These are phyloP conservation scores for Philonicus albiceps DNA, from an alignment of 2,888 invertebrate genomes.

Conservation along the genomic window DNA sequence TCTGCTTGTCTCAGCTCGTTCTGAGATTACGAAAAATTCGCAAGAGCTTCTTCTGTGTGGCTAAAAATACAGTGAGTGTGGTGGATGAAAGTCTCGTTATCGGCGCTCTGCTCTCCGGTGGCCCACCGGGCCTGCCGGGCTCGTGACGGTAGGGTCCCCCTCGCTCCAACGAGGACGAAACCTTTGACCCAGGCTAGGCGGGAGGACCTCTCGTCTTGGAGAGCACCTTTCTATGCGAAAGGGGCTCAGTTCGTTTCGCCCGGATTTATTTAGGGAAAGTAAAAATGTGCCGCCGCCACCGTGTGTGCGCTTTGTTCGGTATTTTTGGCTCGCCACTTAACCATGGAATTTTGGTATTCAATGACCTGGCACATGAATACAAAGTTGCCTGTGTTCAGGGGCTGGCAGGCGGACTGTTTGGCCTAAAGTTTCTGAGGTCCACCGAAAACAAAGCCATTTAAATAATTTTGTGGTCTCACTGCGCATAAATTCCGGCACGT, in stretches of 20 bases:
- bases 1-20: neutral
- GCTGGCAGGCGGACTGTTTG: too few relatives aligned
- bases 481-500: too few relatives aligned
- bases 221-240: neutral
- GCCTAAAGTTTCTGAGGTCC: too few relatives aligned
- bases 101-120: neutral
- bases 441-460: too few relatives aligned
- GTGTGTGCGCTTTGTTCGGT: conserved; percentile 63
- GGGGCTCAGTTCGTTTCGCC: conserved; percentile 51
- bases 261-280: conserved; percentile 63
- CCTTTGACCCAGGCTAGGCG: neutral
- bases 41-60: neutral
- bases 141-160: neutral
- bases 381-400: neutral
- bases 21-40: conserved; percentile 3
- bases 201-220: neutral
- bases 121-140: neutral
- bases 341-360: conserved; percentile 17
- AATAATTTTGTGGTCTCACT: too few relatives aligned
- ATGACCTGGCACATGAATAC: neutral
- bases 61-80: neutral
- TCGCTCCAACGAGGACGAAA: neutral
- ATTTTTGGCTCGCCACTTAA: conserved; percentile 58
- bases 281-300: conserved; percentile 63
- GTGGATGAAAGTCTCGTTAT: neutral